Conservation (phyloP, 2,888 invertebrate species). For the Rutpela maculata region DNA sequence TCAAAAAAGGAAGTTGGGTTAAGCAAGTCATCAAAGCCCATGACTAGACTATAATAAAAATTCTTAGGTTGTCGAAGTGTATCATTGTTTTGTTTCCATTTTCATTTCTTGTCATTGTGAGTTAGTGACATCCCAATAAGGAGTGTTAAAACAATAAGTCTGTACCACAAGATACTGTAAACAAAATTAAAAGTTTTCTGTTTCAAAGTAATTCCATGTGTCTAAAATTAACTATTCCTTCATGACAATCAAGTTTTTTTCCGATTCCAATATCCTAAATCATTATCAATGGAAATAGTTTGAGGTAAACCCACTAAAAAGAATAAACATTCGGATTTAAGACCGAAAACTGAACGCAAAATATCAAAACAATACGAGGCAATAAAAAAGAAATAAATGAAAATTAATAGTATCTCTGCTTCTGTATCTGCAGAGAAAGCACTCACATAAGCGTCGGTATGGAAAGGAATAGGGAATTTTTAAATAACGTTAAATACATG, state of each 20-base stretch:
- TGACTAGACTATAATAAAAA: too few species aligned
- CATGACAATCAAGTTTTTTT: neutral
- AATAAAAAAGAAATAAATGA: constrained; percentile 31
- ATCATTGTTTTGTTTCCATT: too few species aligned
- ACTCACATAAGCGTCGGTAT: neutral
- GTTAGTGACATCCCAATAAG: too few species aligned
- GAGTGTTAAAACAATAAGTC: too few species aligned
- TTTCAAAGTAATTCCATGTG: too few species aligned
- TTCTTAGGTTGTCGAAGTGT: too few species aligned
- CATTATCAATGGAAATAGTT: constrained; percentile 15
- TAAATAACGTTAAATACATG: too few species aligned
- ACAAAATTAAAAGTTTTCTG: too few species aligned
- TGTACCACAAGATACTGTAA: too few species aligned
- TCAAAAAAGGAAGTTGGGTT: too few species aligned
- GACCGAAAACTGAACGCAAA: constrained; percentile 29
- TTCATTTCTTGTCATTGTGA: too few species aligned
- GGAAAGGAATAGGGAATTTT: neutral
- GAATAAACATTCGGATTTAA: constrained; percentile 27
- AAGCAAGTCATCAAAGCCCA: too few species aligned
- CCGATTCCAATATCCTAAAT: neutral
- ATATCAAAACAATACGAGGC: constrained; percentile 27
- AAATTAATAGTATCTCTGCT: constrained; percentile 22
- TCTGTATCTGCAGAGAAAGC: neutral
- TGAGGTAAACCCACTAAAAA: constrained; percentile 9
- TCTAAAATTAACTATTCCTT: neutral